Conservation (phyloP, 2,113 vertebrate species). For the Microcebus murinus region DNA sequence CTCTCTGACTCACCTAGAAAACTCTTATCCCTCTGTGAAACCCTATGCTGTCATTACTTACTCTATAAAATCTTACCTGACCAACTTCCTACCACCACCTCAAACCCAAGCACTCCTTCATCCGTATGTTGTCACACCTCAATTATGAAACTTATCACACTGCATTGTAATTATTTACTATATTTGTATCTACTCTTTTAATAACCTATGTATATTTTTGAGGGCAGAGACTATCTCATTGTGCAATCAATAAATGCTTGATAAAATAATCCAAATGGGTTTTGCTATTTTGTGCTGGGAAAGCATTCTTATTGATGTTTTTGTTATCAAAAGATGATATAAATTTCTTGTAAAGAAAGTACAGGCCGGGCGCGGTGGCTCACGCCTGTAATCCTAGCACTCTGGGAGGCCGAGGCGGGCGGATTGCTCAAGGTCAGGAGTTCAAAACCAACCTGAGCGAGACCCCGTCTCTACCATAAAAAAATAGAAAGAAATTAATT, state of each 20-base stretch:
- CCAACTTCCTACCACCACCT: background rate
- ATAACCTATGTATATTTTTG: background rate
- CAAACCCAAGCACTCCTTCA: background rate
- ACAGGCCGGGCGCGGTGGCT: too few species aligned
- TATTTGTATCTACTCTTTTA: background rate
- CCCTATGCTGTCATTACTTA: background rate
- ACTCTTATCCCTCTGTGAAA: background rate
- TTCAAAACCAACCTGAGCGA: too few species aligned
- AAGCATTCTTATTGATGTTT: background rate
- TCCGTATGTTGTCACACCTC: background rate
- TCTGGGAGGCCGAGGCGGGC: too few species aligned
- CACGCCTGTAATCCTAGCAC: too few species aligned
- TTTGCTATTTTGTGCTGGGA: background rate
- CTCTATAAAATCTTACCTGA: background rate
- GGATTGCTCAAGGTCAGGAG: too few species aligned
- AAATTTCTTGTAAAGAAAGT: background rate
- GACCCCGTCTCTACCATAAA: too few species aligned
- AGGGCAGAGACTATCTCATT: background rate
- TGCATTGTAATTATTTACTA: background rate
- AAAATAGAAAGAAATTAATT: too few species aligned
- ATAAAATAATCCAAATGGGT: background rate
- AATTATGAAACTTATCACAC: background rate
- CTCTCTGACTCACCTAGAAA: background rate
- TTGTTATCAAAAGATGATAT: background rate
- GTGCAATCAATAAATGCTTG: slow-evolving; percentile 19